A percentile compares a stretch with the other conserved stretches of the same genome.
These are phyloP conservation scores for Macropus fuliginosus DNA, from an alignment of 2,797 vertebrate species.

Conservation along the genomic window DNA sequence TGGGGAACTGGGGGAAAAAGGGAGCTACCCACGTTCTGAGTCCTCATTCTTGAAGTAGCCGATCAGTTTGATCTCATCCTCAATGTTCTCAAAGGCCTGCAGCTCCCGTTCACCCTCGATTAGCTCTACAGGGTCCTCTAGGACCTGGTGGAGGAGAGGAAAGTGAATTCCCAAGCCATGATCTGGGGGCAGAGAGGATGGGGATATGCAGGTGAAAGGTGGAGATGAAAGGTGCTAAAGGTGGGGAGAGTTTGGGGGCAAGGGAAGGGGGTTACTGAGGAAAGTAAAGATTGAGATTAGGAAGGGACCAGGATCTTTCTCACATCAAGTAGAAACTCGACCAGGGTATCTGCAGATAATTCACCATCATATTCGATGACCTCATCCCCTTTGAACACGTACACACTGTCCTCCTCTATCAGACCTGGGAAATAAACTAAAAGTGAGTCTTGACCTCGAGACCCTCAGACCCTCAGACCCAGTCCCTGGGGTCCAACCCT, in stretches of 20 bases:
- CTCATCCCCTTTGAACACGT: slow-evolving; percentile 93
- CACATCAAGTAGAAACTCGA: slow-evolving; percentile 95
- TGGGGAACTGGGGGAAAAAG: not conserved
- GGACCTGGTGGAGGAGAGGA: slow-evolving; percentile 85
- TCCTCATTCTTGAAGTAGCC: slow-evolving; percentile 93
- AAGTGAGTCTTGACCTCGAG: not conserved
- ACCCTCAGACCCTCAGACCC: not conserved
- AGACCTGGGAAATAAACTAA: slow-evolving; percentile 85
- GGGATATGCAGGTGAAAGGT: not conserved
- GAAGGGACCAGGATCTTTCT: slow-evolving; percentile 71
- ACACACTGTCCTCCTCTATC: slow-evolving; percentile 93
- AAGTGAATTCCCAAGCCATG: not conserved
- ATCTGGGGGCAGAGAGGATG: not conserved
- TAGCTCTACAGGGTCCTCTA: slow-evolving; percentile 94
- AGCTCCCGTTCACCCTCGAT: slow-evolving; percentile 93
- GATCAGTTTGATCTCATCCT: slow-evolving; percentile 93
- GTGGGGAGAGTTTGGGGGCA: not conserved
- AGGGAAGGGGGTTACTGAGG: not conserved
- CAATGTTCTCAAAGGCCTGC: slow-evolving; percentile 91
- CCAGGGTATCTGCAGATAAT: slow-evolving; percentile 92
- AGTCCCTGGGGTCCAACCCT: not conserved
- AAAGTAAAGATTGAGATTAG: not conserved
- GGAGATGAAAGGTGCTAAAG: not conserved
- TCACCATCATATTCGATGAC: slow-evolving; percentile 95
- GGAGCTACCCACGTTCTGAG: slow-evolving; percentile 88